Conservation (phyloP, 2,888 invertebrate species). For the Taphrorychus bicolor region DNA sequence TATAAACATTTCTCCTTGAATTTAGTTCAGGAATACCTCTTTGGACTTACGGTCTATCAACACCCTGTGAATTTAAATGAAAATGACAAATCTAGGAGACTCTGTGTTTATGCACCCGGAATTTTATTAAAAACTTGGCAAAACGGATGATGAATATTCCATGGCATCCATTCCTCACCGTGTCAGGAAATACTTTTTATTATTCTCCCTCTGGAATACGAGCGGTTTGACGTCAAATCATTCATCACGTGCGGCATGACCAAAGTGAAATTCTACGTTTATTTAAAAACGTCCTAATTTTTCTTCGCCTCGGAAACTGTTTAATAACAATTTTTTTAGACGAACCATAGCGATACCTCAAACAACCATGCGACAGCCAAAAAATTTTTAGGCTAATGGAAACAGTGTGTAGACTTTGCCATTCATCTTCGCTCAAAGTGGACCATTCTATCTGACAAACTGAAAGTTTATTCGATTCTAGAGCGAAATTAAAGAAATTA, state of each 20-base stretch:
- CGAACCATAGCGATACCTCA: too few relatives aligned
- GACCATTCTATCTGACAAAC: too few relatives aligned
- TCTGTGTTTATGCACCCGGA: neutral
- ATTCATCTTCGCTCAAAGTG: too few relatives aligned
- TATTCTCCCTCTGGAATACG: constrained; percentile 8
- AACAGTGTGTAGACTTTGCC: too few relatives aligned
- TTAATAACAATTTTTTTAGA: neutral
- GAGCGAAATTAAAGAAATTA: neutral
- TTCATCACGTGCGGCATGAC: neutral
- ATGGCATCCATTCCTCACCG: neutral
- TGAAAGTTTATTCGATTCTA: neutral
- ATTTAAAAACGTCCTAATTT: neutral
- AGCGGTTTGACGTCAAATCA: constrained; percentile 1
- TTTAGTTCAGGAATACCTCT: too few relatives aligned
- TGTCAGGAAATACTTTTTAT: neutral
- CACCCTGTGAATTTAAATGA: neutral
- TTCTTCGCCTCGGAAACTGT: neutral
- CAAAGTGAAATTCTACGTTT: neutral
- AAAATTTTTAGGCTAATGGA: neutral
- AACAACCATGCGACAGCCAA: neutral
- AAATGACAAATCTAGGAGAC: neutral
- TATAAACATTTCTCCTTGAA: too few relatives aligned
- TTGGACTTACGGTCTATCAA: neutral
- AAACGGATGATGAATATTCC: neutral
- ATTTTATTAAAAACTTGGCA: constrained; percentile 30